phyloP scores from a whole-genome alignment of 2,113 vertebrate species.

The Oncorhynchus tshawytscha region DNA sequence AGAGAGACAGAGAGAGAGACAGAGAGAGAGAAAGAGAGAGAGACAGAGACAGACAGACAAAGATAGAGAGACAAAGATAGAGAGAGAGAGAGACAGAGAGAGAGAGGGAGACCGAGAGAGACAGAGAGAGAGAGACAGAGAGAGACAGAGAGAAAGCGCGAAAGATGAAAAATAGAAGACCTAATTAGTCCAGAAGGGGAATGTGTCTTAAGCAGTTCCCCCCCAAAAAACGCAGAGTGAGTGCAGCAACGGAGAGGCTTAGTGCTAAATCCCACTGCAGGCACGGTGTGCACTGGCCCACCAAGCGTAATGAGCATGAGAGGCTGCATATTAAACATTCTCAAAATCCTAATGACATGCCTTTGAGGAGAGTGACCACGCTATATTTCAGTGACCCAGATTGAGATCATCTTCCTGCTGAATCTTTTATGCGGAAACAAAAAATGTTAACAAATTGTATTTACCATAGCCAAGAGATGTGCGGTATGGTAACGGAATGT shows the following conservation, averaged over 20 bases:
- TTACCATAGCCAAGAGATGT: slow-evolving; percentile 38
- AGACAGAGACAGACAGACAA: no score
- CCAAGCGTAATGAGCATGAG: slow-evolving; percentile 38
- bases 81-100: not conserved
- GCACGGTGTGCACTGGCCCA: slow-evolving; percentile 6
- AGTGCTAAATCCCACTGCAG: slow-evolving; percentile 26
- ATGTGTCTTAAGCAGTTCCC: not conserved
- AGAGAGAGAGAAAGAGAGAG: not conserved
- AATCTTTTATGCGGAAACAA: slow-evolving; percentile 59
- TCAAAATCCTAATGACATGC: slow-evolving; percentile 56
- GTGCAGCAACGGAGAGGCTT: not conserved
- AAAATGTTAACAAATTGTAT: slow-evolving; percentile 57
- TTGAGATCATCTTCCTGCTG: slow-evolving; percentile 54
- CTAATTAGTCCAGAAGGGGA: not conserved
- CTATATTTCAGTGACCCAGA: slow-evolving; percentile 56
- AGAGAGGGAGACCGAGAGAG: not conserved
- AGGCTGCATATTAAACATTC: slow-evolving; percentile 52
- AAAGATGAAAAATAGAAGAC: no score
- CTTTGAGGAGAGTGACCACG: slow-evolving; percentile 31
- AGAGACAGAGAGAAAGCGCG: not conserved
- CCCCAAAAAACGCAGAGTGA: not conserved
- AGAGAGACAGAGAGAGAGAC: slow-evolving; percentile 6
- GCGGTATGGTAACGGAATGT: not conserved
- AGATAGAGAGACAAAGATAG: not conserved
- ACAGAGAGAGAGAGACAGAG: not conserved